Base-by-base conservation (phyloP, 2,797 vertebrate genomes). In the Halcyon smyrnensis region DNA sequence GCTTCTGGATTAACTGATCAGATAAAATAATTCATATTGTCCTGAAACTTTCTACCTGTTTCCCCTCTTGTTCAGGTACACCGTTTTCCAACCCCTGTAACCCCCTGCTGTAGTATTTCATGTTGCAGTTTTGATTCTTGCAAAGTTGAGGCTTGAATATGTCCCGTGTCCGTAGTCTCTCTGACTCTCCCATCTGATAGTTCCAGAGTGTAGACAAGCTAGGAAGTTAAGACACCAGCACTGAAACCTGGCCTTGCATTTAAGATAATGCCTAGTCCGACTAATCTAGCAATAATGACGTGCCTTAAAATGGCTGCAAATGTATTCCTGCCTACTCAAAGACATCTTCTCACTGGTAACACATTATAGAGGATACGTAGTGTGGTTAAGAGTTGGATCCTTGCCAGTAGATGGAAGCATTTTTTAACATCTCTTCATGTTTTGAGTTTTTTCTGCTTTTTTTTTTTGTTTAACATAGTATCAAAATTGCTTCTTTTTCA, bases 241-340 rank as follows among this genome's bases (percentile, higher is more conserved):
- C 4, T 63, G 77, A 86, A 87, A 90, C 94, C 63, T 78, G 74
- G 69, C 19, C 78, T 91, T 92, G 34, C 69, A 27, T 87, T 82
- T 69, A 48, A 64, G 83, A 78, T 87, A 84, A 91, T 86, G 45
- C 70, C 77, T 84, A 4, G 60, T 88, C 90, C 48, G 87, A 87
- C 75, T 89, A 67, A 90, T 70, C 74, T 53, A 71, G 90, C 80
- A 70, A 21, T 88, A 91, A 93, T 80, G 51, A 91, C 76, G 36
- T 89, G 89, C 74, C 87, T 96, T 97, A 95, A 97, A 93, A 96
- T 95, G 95, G 91, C 94, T 91, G 96, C 95, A 93, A 10, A 96
- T 90, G 69, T 86, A 84, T 93, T 96, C 37, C 89, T 95, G 96
- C 89, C 91, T 95, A 96, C 94, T 96, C 96, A 93, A 91, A 96